A percentile compares a stretch with the other conserved stretches of the same genome.
Evolutionary conservation across 2,888 invertebrate species (phyloP).

Genomic region (Plemyria rubiginata): DNA sequence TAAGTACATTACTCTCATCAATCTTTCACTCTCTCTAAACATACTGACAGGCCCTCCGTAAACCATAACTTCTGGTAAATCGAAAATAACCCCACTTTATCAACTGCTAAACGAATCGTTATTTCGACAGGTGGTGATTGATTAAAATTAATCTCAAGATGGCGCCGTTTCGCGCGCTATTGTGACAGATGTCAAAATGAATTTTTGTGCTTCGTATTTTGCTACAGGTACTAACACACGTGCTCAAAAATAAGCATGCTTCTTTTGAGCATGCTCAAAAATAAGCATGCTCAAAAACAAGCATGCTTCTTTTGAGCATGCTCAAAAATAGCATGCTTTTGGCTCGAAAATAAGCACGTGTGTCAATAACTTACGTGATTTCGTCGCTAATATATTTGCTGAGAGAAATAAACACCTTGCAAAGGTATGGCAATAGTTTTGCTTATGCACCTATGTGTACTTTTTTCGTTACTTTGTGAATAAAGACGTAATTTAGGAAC

Average conservation of each 20-base stretch:
- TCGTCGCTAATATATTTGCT: too few relatives aligned
- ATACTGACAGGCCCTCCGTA: conserved; percentile 10
- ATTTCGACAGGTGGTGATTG: conserved; percentile 38
- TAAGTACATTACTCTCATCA: conserved; percentile 19
- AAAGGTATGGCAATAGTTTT: too few relatives aligned
- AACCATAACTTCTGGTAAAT: conserved; percentile 8
- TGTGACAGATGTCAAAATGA: conserved; percentile 40
- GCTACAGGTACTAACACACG: too few relatives aligned
- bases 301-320: too few relatives aligned
- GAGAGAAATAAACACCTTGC: too few relatives aligned
- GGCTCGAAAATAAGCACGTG: too few relatives aligned
- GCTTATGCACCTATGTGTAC: not conserved
- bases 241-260: too few relatives aligned
- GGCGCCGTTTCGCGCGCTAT: conserved; percentile 33
- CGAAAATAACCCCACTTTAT: conserved; percentile 16
- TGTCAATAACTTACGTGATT: too few relatives aligned
- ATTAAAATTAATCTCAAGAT: conserved; percentile 43
- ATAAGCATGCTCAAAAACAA: too few relatives aligned
- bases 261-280: too few relatives aligned
- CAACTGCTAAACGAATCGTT: conserved; percentile 22
- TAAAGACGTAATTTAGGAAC: too few relatives aligned
- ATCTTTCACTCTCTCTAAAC: conserved; percentile 11
- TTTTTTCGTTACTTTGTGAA: not conserved
- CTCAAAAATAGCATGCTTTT: too few relatives aligned
- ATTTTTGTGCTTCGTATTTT: conserved; percentile 25